Conservation (phyloP, 2,888 invertebrate genomes). For the Selenia dentaria region DNA sequence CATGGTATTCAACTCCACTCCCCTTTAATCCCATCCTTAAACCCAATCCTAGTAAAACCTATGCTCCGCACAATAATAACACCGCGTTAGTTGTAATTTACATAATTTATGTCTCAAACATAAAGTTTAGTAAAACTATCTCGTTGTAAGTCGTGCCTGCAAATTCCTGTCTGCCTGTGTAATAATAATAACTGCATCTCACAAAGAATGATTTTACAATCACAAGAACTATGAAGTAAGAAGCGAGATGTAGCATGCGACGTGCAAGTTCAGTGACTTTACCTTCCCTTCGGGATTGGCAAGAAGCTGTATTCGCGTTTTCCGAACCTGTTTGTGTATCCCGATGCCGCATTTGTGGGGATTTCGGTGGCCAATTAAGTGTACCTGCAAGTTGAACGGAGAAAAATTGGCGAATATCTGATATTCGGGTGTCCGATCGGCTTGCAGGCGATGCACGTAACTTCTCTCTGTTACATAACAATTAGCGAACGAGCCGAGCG, state of each 20-base stretch:
- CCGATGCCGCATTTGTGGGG: constrained; percentile 59
- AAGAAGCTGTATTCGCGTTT: constrained; percentile 75
- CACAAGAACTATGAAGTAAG: constrained; percentile 76
- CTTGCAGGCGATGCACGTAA: constrained; percentile 57
- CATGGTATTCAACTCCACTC: too few relatives aligned
- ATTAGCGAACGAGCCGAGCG: constrained; percentile 67
- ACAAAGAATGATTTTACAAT: constrained; percentile 70
- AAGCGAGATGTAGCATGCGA: constrained; percentile 71
- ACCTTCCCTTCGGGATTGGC: constrained; percentile 74
- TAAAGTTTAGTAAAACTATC: too few relatives aligned
- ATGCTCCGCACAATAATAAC: too few relatives aligned
- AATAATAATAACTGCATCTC: constrained; percentile 53
- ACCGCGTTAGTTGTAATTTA: too few relatives aligned
- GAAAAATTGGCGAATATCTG: constrained; percentile 57
- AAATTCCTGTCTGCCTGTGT: constrained; percentile 40
- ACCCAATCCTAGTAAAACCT: too few relatives aligned
- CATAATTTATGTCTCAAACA: too few relatives aligned
- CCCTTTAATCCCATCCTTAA: too few relatives aligned
- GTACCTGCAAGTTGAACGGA: constrained; percentile 43
- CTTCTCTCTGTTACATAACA: constrained; percentile 78
- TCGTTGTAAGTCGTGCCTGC: constrained; percentile 37
- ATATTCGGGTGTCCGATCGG: constrained; percentile 49
- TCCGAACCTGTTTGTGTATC: constrained; percentile 77
- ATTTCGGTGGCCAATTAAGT: constrained; percentile 58
- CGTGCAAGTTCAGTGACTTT: constrained; percentile 80